Evolutionary conservation across 2,888 invertebrate species (phyloP).

Genomic region (Sminthurinus aureus): DNA sequence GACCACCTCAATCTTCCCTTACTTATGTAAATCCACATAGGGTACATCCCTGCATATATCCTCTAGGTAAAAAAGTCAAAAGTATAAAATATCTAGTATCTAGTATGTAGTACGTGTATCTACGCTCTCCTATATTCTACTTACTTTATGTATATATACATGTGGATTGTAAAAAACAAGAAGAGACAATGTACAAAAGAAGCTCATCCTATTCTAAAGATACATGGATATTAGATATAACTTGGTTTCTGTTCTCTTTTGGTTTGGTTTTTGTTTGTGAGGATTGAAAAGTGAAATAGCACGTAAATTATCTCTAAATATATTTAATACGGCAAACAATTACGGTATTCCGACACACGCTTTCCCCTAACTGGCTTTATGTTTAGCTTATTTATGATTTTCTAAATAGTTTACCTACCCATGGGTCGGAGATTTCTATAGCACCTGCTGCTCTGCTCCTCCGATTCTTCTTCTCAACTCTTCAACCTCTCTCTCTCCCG

Average conservation of each 20-base stretch:
- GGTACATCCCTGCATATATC: not conserved
- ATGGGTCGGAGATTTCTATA: slow-evolving; percentile 33
- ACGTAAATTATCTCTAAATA: slow-evolving; percentile 32
- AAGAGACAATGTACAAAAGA: not conserved
- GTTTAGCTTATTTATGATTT: slow-evolving; percentile 39
- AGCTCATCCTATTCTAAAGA: no score
- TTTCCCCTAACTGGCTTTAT: slow-evolving; percentile 27
- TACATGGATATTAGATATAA: no score
- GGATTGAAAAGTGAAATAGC: slow-evolving; percentile 6
- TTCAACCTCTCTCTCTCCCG: not conserved
- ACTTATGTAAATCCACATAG: slow-evolving; percentile 9
- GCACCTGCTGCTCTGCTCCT: slow-evolving; percentile 35
- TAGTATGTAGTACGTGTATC: no score
- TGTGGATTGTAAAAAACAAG: not conserved
- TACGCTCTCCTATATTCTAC: no score
- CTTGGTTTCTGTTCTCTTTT: no score
- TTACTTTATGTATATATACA: not conserved
- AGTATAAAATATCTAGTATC: no score
- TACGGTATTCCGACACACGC: slow-evolving; percentile 31
- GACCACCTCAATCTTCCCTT: slow-evolving; percentile 40
- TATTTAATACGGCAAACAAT: slow-evolving; percentile 35
- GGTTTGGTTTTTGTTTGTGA: not conserved
- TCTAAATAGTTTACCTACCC: slow-evolving; percentile 37
- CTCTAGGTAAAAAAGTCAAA: no score
- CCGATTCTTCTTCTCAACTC: slow-evolving; percentile 15